A percentile compares a stretch with the other conserved stretches of the same genome.
These are phyloP conservation scores for Chymomyza procnemis DNA, from an alignment of 2,888 invertebrate genomes.

Conservation along the genomic window DNA sequence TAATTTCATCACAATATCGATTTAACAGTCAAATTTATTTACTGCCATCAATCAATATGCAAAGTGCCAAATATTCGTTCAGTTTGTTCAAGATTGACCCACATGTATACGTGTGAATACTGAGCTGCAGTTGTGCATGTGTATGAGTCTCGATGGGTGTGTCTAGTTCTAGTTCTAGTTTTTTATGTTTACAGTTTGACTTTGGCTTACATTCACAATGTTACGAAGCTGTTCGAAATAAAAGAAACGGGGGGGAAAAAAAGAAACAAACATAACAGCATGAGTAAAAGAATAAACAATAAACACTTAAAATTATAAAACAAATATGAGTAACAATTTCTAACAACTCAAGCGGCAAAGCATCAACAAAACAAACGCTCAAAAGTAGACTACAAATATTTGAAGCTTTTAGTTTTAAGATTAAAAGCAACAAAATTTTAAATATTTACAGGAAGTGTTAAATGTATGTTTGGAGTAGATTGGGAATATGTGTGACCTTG, in stretches of 20 bases:
- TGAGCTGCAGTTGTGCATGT: conserved; percentile 1
- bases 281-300: conserved; percentile 42
- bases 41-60: too few relatives aligned
- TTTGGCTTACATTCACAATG: conserved; percentile 41
- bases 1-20: too few relatives aligned
- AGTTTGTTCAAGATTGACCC: too few relatives aligned
- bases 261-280: conserved; percentile 36
- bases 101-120: too few relatives aligned
- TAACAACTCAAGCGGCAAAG: conserved; percentile 13
- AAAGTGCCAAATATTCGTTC: too few relatives aligned
- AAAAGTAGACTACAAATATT: neutral
- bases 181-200: conserved; percentile 4
- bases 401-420: neutral
- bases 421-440: neutral
- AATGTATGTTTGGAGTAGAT: neutral
- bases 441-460: neutral
- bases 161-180: conserved; percentile 23
- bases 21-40: too few relatives aligned
- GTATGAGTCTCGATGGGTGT: conserved; percentile 13
- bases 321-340: conserved; percentile 16
- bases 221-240: conserved; percentile 60
- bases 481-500: too few relatives aligned
- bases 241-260: conserved; percentile 32
- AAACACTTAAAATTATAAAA: conserved; percentile 25
- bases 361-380: conserved; percentile 16